Base-by-base conservation (phyloP, 2,888 invertebrate species). In the Labia minor region DNA sequence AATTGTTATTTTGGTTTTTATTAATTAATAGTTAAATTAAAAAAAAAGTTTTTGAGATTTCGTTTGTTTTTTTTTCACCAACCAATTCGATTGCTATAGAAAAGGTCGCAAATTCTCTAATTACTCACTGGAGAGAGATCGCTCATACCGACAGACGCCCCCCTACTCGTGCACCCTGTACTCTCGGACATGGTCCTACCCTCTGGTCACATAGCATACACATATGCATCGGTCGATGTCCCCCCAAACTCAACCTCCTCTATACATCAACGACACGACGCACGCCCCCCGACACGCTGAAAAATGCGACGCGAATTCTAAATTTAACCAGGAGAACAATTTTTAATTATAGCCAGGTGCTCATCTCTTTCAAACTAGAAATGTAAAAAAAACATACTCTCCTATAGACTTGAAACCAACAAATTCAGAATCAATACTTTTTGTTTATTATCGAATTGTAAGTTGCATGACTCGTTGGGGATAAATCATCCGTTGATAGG, bases 181-280 rank as follows among this genome's bases (percentile, higher is more conserved):
- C 49, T 8, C 8, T 49, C 49, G 49, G 16, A 49, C 49, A 49
- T 11, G 49, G 49, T 14, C 49, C 16, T 16, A 49, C 8, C 49
- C n/a, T 10, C 49, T 16, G 26, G 26, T 26, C 26, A 26, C 26
- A 26, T 49, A 16, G 49, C 49, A n/a, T 4, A 11, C 49, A 4
- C 49, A 49, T 49, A 49, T 49, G 49, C 4, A 49, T 14, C 49
- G 49, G 49, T 49, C 49, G 49, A 49, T 49, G 49, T 49, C n/a
- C 49, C 33, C 33, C 49, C 49, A 14, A 11, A n/a, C 49, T 49
- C 49, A 49, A 3, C 16, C 49, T 33, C 33, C 33, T 49, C 49
- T 49, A 49, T 49, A 49, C 49, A 49, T 49, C 49, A 49, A 49
- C 49, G 49, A 49, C 49, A 49, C 49, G 49, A 49, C 49, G 49